These are phyloP conservation scores for Danaus melanippus DNA, from an alignment of 1,140 invertebrate species.

Conservation along the genomic window DNA sequence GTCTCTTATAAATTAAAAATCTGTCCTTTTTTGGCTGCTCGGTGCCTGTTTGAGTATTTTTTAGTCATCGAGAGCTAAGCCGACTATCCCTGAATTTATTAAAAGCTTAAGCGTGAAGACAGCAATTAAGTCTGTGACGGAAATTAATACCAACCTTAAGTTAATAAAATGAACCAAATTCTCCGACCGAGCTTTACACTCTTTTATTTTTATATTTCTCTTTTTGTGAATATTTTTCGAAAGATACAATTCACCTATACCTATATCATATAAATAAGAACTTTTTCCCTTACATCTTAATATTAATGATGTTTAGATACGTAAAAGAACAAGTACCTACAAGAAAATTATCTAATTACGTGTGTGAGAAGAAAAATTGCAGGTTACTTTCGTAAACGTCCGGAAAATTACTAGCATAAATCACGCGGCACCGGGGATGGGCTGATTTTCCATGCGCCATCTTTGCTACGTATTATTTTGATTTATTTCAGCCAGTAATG, in stretches of 20 bases:
- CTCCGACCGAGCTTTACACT: not conserved
- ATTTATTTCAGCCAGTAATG: slow-evolving; percentile 62
- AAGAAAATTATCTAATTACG: slow-evolving; percentile 67
- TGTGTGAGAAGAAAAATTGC: slow-evolving; percentile 65
- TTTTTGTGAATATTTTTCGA: no score
- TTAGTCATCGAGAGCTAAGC: slow-evolving; percentile 51
- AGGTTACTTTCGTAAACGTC: slow-evolving; percentile 63
- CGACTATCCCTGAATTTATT: slow-evolving; percentile 65
- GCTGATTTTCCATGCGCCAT: slow-evolving; percentile 66
- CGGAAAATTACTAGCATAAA: slow-evolving; percentile 68
- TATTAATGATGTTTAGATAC: no score
- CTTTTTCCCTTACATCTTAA: not conserved
- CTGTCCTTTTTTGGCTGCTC: slow-evolving; percentile 57
- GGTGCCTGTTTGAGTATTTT: slow-evolving; percentile 47
- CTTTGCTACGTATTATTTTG: slow-evolving; percentile 67
- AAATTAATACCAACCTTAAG: slow-evolving; percentile 51
- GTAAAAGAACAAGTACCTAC: slow-evolving; percentile 7
- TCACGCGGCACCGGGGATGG: slow-evolving; percentile 41
- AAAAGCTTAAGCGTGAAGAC: slow-evolving; percentile 63
- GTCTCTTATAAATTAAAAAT: slow-evolving; percentile 72
- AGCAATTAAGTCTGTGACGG: slow-evolving; percentile 66
- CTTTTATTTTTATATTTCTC: slow-evolving; percentile 6
- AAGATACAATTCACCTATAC: no score
- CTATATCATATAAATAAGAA: no score
- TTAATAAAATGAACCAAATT: not conserved